A percentile compares a stretch with the other conserved stretches of the same genome.
Conservation (phyloP, 2,797 vertebrate genomes). For the Rhabdomys pumilio region DNA sequence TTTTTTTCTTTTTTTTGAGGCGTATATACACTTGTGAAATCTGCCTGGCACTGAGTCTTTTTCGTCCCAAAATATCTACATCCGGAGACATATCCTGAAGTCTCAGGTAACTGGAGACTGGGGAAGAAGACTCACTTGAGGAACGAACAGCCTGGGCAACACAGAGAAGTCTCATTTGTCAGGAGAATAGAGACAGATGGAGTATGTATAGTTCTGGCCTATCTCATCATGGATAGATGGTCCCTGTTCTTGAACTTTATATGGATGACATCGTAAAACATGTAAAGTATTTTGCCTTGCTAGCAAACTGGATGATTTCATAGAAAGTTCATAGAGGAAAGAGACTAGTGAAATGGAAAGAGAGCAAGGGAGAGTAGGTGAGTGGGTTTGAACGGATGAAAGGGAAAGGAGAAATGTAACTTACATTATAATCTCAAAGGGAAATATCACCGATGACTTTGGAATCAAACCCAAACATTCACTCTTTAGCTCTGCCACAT, state of each 20-base stretch:
- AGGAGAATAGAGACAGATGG: neutral
- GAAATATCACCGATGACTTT: conserved; percentile 27
- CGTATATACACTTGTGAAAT: neutral
- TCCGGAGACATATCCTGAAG: too few species aligned
- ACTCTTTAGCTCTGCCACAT: neutral
- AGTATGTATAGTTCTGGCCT: neutral
- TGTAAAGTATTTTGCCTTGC: conserved; percentile 46
- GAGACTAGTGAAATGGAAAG: neutral
- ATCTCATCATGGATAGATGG: neutral
- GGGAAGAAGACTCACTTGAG: neutral
- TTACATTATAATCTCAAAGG: neutral
- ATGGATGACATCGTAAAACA: neutral
- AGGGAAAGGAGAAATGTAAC: neutral
- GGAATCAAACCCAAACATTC: neutral
- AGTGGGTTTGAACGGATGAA: neutral
- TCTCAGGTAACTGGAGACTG: neutral
- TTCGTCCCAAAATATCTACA: neutral
- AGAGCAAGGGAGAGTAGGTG: neutral
- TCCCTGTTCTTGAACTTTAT: conserved; percentile 2
- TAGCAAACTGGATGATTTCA: neutral
- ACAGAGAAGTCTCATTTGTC: neutral
- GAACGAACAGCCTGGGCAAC: neutral
- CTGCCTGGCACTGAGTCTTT: neutral
- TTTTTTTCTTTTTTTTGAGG: neutral
- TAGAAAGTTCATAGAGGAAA: conserved; percentile 6